Evolutionary conservation across 1,140 invertebrate genomes (phyloP), one percentile per base, ranked within the genome.

Genomic region (Drosophila navojoa): DNA sequence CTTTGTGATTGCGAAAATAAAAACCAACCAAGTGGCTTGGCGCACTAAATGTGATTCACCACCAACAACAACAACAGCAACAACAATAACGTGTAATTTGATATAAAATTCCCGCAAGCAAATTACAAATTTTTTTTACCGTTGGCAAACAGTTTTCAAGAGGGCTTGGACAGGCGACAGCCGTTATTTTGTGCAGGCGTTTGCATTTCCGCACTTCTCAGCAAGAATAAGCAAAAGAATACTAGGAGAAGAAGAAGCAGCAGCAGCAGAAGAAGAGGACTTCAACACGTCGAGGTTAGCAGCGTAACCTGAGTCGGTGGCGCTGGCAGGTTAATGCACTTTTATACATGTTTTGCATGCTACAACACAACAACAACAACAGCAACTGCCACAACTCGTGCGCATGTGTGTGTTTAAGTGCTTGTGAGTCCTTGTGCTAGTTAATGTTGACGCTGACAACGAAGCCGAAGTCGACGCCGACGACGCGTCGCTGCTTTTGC

Each of bases 1-100:
- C 71, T 77, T 75, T 67, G 61, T 62, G 82, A 87, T 86, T 86
- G 82, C 82, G 82, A 86, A 86, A 87, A 85, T 53, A 66, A 70
- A 54, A 50, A 54, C 62, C 58, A 74, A 63, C 62, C 47, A 70
- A 64, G 49, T 71, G 72, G 53, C 38, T 52, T 35, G 22, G 59
- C 54, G 59, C 54, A 64, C 52, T 62, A 32, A 19, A 42, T 62
- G 53, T 74, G 72, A 75, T 63, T 75, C 72, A 75, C 25, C 59
- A 75, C 16, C 42, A 73, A 62, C 44, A 61, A 66, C 53, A 64
- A 70, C 50, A 57, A 50, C 19, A 62, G 74, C 11, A 47, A 62
- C 42, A 54, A 66, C 53, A 53, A 67, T 58, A 53, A 78, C 45
- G 52, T 59, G 82, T 73, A 81, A 86, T 52, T 47, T 49, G 82